Base-by-base conservation (phyloP, 53 echinoderm and acorn worm genomes). In the Zoroaster sp. region DNA sequence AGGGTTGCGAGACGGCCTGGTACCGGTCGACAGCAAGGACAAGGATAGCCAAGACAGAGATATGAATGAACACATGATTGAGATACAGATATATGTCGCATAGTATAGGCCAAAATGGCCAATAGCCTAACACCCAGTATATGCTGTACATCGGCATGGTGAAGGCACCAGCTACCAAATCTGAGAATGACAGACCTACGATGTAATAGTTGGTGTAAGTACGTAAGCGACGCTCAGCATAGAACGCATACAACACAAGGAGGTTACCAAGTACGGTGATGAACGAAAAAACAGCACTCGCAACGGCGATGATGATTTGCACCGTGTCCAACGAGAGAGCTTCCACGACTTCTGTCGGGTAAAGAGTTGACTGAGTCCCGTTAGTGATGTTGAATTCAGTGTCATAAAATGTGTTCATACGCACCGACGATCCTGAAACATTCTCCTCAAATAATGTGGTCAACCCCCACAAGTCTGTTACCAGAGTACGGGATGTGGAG, bases 131-230 rank as follows among this genome's bases (percentile, higher is more conserved):
- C 11, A 88, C 73, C 81, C 88, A 88, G 66, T 80, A 73, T 66
- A 75, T 72, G 47, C 74, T 74, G 47, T 80, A 88, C 2, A 92
- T 49, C 0, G 92, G 92, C 92, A 92, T 92, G 76, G 81, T 73
- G 40, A 70, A 51, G 38, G 40, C 51, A 11, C 77, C 88, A 14
- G 66, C 88, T 65, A 77, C 69, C n/a, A 91, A 31, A 23, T 91
- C 91, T 0, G 74, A 35, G 4, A 86, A 9, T 35, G 91, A 85
- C 38, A 91, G 70, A 35, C 77, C 75, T 3, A 91, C 32, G 23
- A 91, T 66, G 91, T 73, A 91, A 69, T 91, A 91, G 68, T 91
- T 91, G 85, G 70, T 86, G 70, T 91, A 91, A 14, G 66, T 66
- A 15, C 77, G 75, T n/a, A 91, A 47, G 15, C 80, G 80, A 75